Evolutionary conservation across 1,140 invertebrate genomes (phyloP), one percentile per base, ranked within the genome.

Genomic region (Macrobrachium nipponense): DNA sequence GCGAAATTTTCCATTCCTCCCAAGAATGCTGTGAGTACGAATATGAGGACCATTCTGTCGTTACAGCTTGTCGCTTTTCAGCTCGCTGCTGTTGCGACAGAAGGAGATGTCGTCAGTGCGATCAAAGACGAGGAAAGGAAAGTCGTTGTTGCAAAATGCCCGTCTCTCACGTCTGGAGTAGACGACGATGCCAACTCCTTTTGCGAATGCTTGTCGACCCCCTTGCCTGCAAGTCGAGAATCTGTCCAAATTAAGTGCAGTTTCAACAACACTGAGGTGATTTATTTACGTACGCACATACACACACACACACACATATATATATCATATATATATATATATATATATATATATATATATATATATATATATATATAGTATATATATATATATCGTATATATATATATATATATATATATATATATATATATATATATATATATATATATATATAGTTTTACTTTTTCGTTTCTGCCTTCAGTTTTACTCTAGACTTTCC

Each of bases 401-500:
- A 51, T 51, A 51, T 51, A 0, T 68, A n/a, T n/a, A n/a, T 68
- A n/a, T 20, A 68, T 68, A 18, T 68, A 68, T 68, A 68, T n/a
- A 68, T 68, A 68, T 68, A 68, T 18, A 68, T n/a, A 68, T n/a
- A n/a, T 68, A 15, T n/a, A 68, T 11, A 68, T 68, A 11, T 68
- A 68, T 68, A 66, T 66, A 36, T 36, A 36, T 36, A 36, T 36
- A 36, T 36, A 36, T 36, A 36, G n/a, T n/a, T n/a, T n/a, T n/a
- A n/a, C n/a, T n/a, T n/a, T n/a, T n/a, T n/a, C n/a, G n/a, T n/a
- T n/a, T n/a, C n/a, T n/a, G n/a, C n/a, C n/a, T n/a, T n/a, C n/a
- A n/a, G n/a, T n/a, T n/a, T 6, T 23, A n/a, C n/a, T n/a, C n/a
- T n/a, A n/a, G n/a, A n/a, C n/a, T n/a, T n/a, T n/a, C n/a, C n/a